These are phyloP conservation scores for Geotrupes spiniger DNA, from an alignment of 2,888 invertebrate species.

Conservation along the genomic window DNA sequence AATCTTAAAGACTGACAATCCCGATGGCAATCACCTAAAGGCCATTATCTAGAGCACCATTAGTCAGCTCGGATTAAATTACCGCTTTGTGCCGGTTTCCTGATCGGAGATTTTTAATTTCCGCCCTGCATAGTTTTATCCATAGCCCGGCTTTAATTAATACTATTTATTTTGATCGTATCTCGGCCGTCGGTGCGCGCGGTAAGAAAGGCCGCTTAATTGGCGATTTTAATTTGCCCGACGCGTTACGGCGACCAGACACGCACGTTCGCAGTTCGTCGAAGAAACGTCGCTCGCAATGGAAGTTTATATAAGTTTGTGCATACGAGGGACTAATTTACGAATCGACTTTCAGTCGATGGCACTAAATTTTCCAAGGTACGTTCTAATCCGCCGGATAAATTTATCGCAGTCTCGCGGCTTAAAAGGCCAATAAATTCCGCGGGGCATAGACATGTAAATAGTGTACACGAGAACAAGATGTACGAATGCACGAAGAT, in stretches of 20 bases:
- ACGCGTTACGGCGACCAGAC: background rate
- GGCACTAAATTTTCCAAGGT: slow-evolving; percentile 42
- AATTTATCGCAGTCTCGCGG: slow-evolving; percentile 42
- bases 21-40: slow-evolving; percentile 38
- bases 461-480: slow-evolving; percentile 34
- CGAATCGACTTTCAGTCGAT: too few species aligned
- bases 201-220: background rate
- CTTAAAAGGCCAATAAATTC: slow-evolving; percentile 39
- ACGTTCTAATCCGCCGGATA: slow-evolving; percentile 43
- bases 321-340: too few species aligned
- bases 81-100: slow-evolving; percentile 41
- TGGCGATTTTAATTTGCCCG: slow-evolving; percentile 2
- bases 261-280: too few species aligned
- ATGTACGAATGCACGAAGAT: slow-evolving; percentile 24
- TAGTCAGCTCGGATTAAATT: slow-evolving; percentile 46
- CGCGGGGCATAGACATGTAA: slow-evolving; percentile 41
- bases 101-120: slow-evolving; percentile 41
- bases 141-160: slow-evolving; percentile 22
- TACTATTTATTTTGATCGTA: slow-evolving; percentile 13
- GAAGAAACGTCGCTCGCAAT: too few species aligned
- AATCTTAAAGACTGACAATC: slow-evolving; percentile 40
- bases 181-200: too few species aligned
- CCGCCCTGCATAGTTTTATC: slow-evolving; percentile 24
- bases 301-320: too few species aligned
- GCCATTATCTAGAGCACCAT: slow-evolving; percentile 45